A percentile compares a stretch with the other conserved stretches of the same genome.
Evolutionary conservation across 2,797 vertebrate species (phyloP).

Genomic region (Morelia viridis): DNA sequence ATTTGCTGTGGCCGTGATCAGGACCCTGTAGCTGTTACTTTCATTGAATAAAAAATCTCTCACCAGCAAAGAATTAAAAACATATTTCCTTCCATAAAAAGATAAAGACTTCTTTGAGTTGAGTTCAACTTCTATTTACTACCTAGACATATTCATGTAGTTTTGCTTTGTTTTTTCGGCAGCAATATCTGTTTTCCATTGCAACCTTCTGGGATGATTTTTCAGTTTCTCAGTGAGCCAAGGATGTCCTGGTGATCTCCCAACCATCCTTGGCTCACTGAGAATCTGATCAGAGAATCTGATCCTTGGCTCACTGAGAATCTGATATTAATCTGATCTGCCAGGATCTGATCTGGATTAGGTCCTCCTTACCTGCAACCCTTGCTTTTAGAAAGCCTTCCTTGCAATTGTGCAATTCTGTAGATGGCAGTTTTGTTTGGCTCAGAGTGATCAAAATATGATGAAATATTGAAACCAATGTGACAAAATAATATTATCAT

Average conservation of each 20-base stretch:
- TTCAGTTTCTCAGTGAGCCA: background rate
- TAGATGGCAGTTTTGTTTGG: background rate
- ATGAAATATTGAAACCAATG: background rate
- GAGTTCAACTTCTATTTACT: background rate
- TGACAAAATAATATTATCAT: background rate
- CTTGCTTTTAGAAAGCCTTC: background rate
- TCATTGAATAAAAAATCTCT: background rate
- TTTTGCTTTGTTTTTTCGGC: background rate
- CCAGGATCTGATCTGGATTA: background rate
- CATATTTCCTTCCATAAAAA: background rate
- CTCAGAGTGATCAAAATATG: background rate
- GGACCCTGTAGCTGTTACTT: background rate
- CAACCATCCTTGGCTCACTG: too few species aligned
- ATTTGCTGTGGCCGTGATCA: background rate
- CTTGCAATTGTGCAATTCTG: background rate
- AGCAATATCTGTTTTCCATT: background rate
- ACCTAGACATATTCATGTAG: background rate
- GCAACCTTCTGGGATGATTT: background rate
- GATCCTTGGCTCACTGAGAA: too few species aligned
- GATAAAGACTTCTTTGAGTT: background rate
- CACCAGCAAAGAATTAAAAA: background rate
- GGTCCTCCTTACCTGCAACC: too few species aligned
- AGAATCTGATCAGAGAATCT: too few species aligned
- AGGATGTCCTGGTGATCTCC: background rate
- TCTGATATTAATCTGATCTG: background rate